phyloP scores from a whole-genome alignment of 2,113 vertebrate genomes.

The Larimichthys polyactis region DNA sequence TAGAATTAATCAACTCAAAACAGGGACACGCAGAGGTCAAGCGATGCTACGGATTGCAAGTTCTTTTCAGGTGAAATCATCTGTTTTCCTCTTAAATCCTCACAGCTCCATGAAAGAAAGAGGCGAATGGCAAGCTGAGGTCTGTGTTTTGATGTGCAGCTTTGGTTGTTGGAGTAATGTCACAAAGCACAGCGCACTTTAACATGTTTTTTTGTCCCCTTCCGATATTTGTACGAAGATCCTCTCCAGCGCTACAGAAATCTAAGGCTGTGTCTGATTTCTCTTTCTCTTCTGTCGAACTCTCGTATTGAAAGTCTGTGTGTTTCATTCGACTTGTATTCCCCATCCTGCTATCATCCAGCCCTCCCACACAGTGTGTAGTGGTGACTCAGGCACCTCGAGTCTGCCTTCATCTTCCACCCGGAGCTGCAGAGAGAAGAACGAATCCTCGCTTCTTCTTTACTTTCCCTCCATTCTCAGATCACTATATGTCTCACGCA shows the following conservation, averaged over 20 bases:
- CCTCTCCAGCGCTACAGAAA: background rate
- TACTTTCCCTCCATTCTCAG: background rate
- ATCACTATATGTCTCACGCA: slow-evolving; percentile 4
- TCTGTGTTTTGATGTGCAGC: slow-evolving; percentile 5
- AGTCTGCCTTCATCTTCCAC: slow-evolving; percentile 54
- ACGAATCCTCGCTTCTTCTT: background rate
- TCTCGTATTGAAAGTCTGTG: slow-evolving; percentile 30
- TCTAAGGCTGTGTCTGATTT: background rate
- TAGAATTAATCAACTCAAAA: background rate
- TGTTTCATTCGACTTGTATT: slow-evolving; percentile 35
- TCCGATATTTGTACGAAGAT: background rate
- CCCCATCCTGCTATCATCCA: slow-evolving; percentile 40
- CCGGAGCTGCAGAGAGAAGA: slow-evolving; percentile 30
- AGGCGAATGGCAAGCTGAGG: background rate
- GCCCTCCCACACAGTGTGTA: slow-evolving; percentile 59
- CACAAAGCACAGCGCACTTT: background rate
- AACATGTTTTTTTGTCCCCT: background rate
- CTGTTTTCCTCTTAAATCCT: background rate
- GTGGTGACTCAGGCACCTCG: slow-evolving; percentile 62
- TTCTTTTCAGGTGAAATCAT: background rate
- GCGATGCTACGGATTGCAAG: background rate
- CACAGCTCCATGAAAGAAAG: background rate
- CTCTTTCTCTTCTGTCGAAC: background rate
- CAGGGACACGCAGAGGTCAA: background rate
- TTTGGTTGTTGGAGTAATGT: slow-evolving; percentile 14